These are phyloP conservation scores for Eurypyga helias DNA, from an alignment of 2,113 vertebrate species.

Conservation along the genomic window DNA sequence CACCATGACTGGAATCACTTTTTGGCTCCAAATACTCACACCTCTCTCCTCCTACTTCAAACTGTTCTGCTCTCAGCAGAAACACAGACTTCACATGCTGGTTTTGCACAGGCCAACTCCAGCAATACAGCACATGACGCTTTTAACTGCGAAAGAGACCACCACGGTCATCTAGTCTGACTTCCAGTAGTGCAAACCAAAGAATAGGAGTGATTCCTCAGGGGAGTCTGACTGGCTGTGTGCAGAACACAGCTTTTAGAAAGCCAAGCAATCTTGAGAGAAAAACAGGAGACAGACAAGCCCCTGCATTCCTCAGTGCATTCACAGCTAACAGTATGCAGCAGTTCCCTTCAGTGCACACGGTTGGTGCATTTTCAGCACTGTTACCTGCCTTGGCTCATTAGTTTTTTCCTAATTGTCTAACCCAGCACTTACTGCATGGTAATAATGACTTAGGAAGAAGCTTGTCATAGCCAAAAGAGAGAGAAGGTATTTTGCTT, in stretches of 20 bases:
- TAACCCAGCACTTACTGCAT: not conserved
- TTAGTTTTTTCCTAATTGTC: not conserved
- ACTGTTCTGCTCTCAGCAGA: not conserved
- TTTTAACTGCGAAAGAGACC: not conserved
- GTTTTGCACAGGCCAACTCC: not conserved
- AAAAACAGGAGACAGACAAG: not conserved
- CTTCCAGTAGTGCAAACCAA: not conserved
- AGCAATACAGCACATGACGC: not conserved
- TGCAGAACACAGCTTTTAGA: not conserved
- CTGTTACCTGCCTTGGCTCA: not conserved
- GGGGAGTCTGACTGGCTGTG: not conserved
- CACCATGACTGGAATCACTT: not conserved
- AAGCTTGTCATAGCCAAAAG: not conserved
- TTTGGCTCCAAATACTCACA: not conserved
- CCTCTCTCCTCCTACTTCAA: not conserved
- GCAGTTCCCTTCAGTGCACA: not conserved
- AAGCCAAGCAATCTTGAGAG: not conserved
- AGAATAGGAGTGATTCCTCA: not conserved
- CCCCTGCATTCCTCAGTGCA: not conserved
- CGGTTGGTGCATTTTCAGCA: not conserved
- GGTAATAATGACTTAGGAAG: not conserved
- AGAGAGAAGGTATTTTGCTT: not conserved
- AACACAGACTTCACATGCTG: fast-evolving
- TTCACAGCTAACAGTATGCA: not conserved
- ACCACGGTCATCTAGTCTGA: not conserved